phyloP scores from a whole-genome alignment of 2,888 invertebrate genomes.

The Formica aserva region DNA sequence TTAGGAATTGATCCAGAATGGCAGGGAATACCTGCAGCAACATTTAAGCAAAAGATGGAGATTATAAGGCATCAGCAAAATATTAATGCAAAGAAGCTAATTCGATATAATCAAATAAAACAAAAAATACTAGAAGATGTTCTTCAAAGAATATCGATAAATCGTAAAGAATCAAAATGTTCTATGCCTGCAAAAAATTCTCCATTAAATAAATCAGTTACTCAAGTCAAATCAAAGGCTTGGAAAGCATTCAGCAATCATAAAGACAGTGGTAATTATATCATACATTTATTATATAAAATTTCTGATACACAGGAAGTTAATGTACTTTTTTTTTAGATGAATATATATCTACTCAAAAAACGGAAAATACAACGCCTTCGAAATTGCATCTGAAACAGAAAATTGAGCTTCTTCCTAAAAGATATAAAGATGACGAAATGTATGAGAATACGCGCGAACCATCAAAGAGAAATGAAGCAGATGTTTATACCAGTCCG shows the following conservation, averaged over 20 bases:
- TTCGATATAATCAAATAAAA: slow-evolving; percentile 86
- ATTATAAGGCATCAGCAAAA: slow-evolving; percentile 88
- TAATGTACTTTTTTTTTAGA: slow-evolving; percentile 50
- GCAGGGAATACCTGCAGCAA: slow-evolving; percentile 87
- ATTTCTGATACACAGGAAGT: not conserved
- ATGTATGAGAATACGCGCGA: not conserved
- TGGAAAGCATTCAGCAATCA: slow-evolving; percentile 83
- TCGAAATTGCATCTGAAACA: slow-evolving; percentile 41
- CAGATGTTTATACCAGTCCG: slow-evolving; percentile 7
- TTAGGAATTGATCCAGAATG: slow-evolving; percentile 89
- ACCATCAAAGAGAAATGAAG: slow-evolving; percentile 1
- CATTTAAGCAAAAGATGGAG: slow-evolving; percentile 88
- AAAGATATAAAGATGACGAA: slow-evolving; percentile 36
- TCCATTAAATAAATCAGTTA: slow-evolving; percentile 86
- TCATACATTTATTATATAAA: slow-evolving; percentile 11
- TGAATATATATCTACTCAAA: slow-evolving; percentile 3
- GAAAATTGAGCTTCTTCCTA: slow-evolving; percentile 42
- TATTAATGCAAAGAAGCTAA: slow-evolving; percentile 87
- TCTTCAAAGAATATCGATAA: slow-evolving; percentile 83
- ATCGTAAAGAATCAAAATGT: slow-evolving; percentile 75
- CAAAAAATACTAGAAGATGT: slow-evolving; percentile 86
- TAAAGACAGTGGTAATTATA: slow-evolving; percentile 60
- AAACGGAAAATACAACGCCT: slow-evolving; percentile 30
- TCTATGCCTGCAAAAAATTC: slow-evolving; percentile 83
- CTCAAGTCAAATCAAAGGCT: slow-evolving; percentile 87